These are phyloP conservation scores for Saccopteryx leptura DNA, from an alignment of 2,113 vertebrate species.

Conservation along the genomic window DNA sequence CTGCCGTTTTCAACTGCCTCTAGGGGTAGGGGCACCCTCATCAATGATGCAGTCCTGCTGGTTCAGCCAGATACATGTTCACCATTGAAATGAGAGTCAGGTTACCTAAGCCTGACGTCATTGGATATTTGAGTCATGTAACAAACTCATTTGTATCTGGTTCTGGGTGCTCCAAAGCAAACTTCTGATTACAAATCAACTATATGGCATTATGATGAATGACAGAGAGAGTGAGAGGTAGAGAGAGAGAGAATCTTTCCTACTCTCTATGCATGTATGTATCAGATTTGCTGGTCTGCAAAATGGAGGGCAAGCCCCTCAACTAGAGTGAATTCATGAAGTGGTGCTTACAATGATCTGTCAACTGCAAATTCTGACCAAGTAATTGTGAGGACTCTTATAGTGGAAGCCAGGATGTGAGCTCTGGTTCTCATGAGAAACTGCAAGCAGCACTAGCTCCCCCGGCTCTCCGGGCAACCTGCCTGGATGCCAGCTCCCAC, in stretches of 20 bases:
- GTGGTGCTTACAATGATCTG: neutral
- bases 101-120: neutral
- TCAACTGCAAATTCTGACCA: neutral
- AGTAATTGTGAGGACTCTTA: neutral
- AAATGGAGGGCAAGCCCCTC: neutral
- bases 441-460: no score
- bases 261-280: neutral
- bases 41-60: neutral
- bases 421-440: no score
- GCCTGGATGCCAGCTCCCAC: no score
- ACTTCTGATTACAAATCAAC: neutral
- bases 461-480: no score
- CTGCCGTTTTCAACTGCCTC: neutral
- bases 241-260: rapidly evolving
- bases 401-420: no score
- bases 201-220: neutral
- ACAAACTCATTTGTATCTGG: neutral
- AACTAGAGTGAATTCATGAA: neutral
- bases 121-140: neutral
- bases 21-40: neutral
- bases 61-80: neutral
- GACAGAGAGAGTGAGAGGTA: neutral
- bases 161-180: neutral
- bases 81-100: neutral
- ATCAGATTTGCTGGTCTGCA: neutral